phyloP scores from a whole-genome alignment of 2,797 vertebrate species.

The Hipposideros larvatus region DNA sequence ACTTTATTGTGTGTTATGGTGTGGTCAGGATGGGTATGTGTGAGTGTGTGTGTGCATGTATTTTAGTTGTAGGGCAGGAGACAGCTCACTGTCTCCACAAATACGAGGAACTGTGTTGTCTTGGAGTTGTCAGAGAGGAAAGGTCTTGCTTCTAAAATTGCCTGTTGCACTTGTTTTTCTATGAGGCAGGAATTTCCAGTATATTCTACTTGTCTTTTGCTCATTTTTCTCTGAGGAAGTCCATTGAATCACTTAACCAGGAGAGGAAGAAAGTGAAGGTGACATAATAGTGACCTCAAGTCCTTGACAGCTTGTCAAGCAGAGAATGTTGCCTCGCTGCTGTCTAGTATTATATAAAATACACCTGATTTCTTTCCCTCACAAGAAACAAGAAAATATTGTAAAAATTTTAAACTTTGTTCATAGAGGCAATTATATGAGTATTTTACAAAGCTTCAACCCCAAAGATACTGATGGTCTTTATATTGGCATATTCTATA shows the following conservation, averaged over 20 bases:
- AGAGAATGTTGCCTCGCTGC: background rate
- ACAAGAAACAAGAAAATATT: background rate
- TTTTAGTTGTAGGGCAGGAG: background rate
- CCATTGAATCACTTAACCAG: background rate
- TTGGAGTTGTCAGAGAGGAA: background rate
- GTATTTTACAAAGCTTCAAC: background rate
- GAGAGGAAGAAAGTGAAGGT: constrained; percentile 6
- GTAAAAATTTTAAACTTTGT: background rate
- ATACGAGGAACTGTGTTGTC: background rate
- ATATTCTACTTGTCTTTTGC: background rate
- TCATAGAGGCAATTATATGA: background rate
- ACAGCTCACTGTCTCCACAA: background rate
- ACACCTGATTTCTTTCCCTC: background rate
- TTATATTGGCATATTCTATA: background rate
- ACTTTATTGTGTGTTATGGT: background rate
- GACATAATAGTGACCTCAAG: constrained; percentile 38
- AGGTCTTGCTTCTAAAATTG: background rate
- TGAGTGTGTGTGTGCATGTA: background rate
- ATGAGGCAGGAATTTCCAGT: background rate
- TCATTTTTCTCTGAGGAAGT: background rate
- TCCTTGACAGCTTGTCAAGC: constrained; percentile 31
- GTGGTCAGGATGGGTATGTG: background rate
- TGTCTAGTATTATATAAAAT: background rate
- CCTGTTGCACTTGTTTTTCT: background rate
- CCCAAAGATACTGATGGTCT: background rate